Evolutionary conservation across 1,140 invertebrate genomes (phyloP), one percentile per base, ranked within the genome.

Genomic region (Callitettix versicolor): DNA sequence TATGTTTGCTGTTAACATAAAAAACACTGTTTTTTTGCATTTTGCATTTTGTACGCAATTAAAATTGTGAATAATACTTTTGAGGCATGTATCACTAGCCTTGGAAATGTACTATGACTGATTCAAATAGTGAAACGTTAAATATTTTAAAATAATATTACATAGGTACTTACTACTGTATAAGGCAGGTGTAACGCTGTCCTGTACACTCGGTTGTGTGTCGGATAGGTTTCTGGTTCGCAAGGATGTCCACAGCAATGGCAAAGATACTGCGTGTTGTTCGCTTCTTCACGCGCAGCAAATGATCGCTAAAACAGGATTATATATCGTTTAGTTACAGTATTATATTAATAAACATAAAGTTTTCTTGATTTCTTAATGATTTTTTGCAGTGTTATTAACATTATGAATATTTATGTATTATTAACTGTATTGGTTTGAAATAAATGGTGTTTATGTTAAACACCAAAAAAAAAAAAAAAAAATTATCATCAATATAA

Each of bases 131-230:
- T n/a, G n/a, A n/a, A n/a, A n/a, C n/a, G n/a, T n/a, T n/a, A n/a
- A n/a, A n/a, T n/a, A n/a, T n/a, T 41, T 41, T 5, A 41, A 41
- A 5, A 17, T 4, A 4, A 41, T 41, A 17, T 41, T 20, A 15
- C n/a, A 20, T 4, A 5, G n/a, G 18, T 50, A 58, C 59, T 55
- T 58, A 60, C 59, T 20, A 53, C 50, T 20, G 52, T 30, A 40
- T 55, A 58, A 26, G 60, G 61, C 14, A 62, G 48, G 51, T 62
- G 61, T 17, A 60, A 56, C 30, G 61, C 58, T 12, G 59, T 58
- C 15, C 61, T 48, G 56, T 56, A 62, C 2, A 57, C 42, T 30
- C 44, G 56, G 21, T 17, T 41, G 22, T 55, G 41, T 6, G 38
- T 15, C 1, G 52, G 52, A 9, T 41, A 22, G 9, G 41, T 12